phyloP scores from a whole-genome alignment of 2,888 invertebrate species.

The Rhyacophila evoluta region DNA sequence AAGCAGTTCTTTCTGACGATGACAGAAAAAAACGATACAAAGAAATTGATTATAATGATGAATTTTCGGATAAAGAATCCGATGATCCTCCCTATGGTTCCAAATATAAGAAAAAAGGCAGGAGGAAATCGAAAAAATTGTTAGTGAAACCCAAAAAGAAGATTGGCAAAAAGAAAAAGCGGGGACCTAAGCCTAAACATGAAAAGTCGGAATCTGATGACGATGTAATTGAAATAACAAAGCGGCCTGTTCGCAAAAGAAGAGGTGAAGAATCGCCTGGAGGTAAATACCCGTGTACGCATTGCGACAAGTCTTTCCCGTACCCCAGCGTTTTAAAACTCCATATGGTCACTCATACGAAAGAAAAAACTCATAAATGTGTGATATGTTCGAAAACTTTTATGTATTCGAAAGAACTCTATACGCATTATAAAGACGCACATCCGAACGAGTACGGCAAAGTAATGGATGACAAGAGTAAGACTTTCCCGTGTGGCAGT shows the following conservation, averaged over 20 bases:
- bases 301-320: constrained; percentile 61
- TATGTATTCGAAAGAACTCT: constrained; percentile 49
- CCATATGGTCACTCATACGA: constrained; percentile 59
- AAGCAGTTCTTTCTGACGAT: constrained; percentile 55
- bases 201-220: constrained; percentile 39
- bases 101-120: constrained; percentile 31
- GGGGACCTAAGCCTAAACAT: constrained; percentile 3
- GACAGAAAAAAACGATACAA: constrained; percentile 42
- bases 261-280: constrained; percentile 51
- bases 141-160: background rate
- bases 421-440: constrained; percentile 49
- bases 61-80: constrained; percentile 41
- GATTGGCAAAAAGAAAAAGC: constrained; percentile 30
- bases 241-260: constrained; percentile 16
- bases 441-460: constrained; percentile 51
- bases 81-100: constrained; percentile 43
- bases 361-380: constrained; percentile 52
- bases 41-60: constrained; percentile 30
- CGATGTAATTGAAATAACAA: constrained; percentile 42
- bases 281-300: constrained; percentile 59
- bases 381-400: constrained; percentile 50
- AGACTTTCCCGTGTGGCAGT: constrained; percentile 58
- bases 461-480: constrained; percentile 36
- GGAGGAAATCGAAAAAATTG: constrained; percentile 34
- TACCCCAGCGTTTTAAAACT: constrained; percentile 62